These are phyloP conservation scores for Callipepla californica DNA, from an alignment of 2,113 vertebrate species.

Conservation along the genomic window DNA sequence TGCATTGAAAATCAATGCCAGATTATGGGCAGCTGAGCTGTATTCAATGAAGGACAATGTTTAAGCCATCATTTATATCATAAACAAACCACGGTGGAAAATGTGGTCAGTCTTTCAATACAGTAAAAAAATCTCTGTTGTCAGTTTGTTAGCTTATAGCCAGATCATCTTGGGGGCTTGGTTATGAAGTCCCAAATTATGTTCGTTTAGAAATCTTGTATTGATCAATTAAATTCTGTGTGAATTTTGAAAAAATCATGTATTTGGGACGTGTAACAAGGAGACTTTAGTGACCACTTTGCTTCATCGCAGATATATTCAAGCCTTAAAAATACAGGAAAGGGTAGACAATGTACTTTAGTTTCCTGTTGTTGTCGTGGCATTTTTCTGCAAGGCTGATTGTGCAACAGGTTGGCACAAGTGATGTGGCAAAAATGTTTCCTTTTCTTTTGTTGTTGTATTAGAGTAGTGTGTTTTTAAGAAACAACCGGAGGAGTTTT, in stretches of 20 bases:
- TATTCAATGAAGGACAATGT: not conserved
- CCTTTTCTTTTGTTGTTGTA: not conserved
- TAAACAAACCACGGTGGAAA: conserved; percentile 23
- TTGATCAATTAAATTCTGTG: not conserved
- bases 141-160: not conserved
- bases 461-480: not conserved
- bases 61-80: not conserved
- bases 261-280: not conserved
- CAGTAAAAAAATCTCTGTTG: not conserved
- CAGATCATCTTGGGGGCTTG: not conserved
- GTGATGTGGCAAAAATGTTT: not conserved
- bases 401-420: not conserved
- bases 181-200: not conserved
- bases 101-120: not conserved
- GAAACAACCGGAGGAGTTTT: not conserved
- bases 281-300: not conserved
- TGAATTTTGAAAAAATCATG: not conserved
- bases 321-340: not conserved
- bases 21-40: conserved; percentile 11
- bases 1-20: conserved; percentile 33
- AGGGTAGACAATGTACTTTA: rapidly evolving
- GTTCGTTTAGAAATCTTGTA: not conserved
- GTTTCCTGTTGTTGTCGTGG: not conserved
- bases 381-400: not conserved
- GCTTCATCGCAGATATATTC: not conserved